These are phyloP conservation scores for Donacobius atricapilla DNA, from an alignment of 2,113 vertebrate species.

Conservation along the genomic window DNA sequence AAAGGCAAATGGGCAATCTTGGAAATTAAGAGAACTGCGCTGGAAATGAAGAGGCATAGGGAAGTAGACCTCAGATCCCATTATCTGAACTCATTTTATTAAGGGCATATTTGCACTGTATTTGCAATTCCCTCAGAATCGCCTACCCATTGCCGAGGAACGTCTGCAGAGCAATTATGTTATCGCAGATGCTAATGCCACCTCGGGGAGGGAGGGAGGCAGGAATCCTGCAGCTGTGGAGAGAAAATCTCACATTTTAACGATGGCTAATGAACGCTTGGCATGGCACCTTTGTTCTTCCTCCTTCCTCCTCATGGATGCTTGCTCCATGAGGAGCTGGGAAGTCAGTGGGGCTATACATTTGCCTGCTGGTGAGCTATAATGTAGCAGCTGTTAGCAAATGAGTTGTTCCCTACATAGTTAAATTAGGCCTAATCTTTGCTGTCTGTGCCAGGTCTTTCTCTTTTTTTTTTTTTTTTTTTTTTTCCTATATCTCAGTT, in stretches of 20 bases:
- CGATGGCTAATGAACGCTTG: background rate
- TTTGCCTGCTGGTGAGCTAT: slow-evolving; percentile 27
- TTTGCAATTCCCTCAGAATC: slow-evolving; percentile 57
- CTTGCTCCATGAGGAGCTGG: background rate
- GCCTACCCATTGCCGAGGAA: background rate
- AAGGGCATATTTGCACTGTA: slow-evolving; percentile 36
- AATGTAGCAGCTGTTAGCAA: slow-evolving; percentile 17
- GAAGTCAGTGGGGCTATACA: background rate
- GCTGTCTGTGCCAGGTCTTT: background rate
- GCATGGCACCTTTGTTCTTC: background rate
- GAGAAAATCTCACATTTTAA: slow-evolving; percentile 26
- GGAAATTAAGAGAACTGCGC: slow-evolving; percentile 11
- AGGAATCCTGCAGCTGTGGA: background rate
- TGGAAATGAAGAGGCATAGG: slow-evolving; percentile 22
- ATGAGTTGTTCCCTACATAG: background rate
- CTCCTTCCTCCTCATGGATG: background rate
- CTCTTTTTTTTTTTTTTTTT: background rate
- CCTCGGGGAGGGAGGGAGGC: background rate
- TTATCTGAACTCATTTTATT: slow-evolving; percentile 55
- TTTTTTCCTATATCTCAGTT: background rate
- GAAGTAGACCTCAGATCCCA: slow-evolving; percentile 29
- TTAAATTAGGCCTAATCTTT: slow-evolving; percentile 35
- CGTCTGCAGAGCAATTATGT: slow-evolving; percentile 45
- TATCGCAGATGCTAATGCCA: slow-evolving; percentile 34
- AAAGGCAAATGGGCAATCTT: background rate